phyloP scores from a whole-genome alignment of 2,888 invertebrate genomes.

The Thera britannica region DNA sequence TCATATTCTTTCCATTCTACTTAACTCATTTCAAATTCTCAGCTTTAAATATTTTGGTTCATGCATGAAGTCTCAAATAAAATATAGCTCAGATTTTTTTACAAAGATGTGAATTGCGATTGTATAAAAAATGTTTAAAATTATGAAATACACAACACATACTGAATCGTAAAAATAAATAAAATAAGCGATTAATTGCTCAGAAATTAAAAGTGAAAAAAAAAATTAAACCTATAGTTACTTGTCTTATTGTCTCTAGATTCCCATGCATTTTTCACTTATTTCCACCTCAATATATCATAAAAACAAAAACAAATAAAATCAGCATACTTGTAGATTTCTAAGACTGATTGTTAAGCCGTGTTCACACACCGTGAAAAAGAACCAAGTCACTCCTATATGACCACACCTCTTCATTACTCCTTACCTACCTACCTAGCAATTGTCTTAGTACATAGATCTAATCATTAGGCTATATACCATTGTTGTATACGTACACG shows the following conservation, averaged over 20 bases:
- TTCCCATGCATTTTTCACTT: not conserved
- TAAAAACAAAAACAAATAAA: conserved; percentile 31
- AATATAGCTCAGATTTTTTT: too few relatives aligned
- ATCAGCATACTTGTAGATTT: conserved; percentile 29
- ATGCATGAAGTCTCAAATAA: too few relatives aligned
- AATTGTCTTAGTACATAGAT: conserved; percentile 52
- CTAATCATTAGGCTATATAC: conserved; percentile 46
- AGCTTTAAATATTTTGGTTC: too few relatives aligned
- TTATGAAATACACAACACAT: too few relatives aligned
- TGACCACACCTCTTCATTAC: conserved; percentile 66
- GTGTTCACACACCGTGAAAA: conserved; percentile 65
- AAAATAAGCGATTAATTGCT: too few relatives aligned
- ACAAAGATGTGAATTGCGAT: too few relatives aligned
- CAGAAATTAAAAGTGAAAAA: too few relatives aligned
- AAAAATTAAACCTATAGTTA: too few relatives aligned
- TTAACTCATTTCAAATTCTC: not conserved
- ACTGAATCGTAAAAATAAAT: too few relatives aligned
- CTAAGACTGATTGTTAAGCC: conserved; percentile 42
- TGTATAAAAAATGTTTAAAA: too few relatives aligned
- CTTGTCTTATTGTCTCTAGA: not conserved
- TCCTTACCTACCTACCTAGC: conserved; percentile 30
- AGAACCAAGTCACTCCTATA: conserved; percentile 67
- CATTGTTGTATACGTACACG: conserved; percentile 23
- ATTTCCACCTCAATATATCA: conserved; percentile 2
- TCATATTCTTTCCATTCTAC: too few relatives aligned